These are phyloP conservation scores for Siniperca knerii DNA, from an alignment of 2,113 vertebrate genomes.

Conservation along the genomic window DNA sequence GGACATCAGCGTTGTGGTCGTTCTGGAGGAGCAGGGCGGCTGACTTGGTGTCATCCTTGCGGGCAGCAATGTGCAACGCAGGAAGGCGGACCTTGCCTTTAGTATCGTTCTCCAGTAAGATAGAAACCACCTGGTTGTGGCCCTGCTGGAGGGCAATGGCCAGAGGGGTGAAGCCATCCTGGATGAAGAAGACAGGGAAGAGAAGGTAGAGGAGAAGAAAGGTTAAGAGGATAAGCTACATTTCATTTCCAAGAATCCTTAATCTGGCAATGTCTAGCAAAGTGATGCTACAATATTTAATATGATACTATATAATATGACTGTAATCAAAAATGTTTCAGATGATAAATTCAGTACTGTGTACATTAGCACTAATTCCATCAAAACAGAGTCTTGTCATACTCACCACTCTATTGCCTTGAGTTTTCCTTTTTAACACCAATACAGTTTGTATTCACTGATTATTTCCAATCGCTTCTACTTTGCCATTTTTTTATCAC, in stretches of 20 bases:
- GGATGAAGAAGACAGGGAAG: neutral
- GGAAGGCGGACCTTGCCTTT: constrained; percentile 98
- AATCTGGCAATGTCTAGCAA: neutral
- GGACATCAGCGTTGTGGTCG: constrained; percentile 97
- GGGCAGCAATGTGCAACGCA: constrained; percentile 95
- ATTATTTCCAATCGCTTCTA: neutral
- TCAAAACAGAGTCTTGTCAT: neutral
- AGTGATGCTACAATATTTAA: too few relatives aligned
- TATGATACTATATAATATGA: neutral
- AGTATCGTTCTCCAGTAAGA: constrained; percentile 97
- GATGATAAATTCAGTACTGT: neutral
- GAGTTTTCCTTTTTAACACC: neutral
- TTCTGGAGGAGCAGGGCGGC: constrained; percentile 97
- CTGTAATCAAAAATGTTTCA: neutral
- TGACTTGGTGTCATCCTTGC: constrained; percentile 98
- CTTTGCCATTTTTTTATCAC: neutral
- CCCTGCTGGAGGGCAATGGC: constrained; percentile 98
- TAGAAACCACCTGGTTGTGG: constrained; percentile 97
- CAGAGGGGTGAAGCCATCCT: constrained; percentile 98
- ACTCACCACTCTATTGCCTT: neutral
- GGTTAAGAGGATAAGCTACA: neutral
- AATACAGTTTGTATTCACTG: neutral
- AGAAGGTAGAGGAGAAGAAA: neutral
- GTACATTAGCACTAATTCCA: neutral
- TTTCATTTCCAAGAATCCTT: neutral